Evolutionary conservation across 2,113 vertebrate species (phyloP).

Genomic region (Polypterus bichir): DNA sequence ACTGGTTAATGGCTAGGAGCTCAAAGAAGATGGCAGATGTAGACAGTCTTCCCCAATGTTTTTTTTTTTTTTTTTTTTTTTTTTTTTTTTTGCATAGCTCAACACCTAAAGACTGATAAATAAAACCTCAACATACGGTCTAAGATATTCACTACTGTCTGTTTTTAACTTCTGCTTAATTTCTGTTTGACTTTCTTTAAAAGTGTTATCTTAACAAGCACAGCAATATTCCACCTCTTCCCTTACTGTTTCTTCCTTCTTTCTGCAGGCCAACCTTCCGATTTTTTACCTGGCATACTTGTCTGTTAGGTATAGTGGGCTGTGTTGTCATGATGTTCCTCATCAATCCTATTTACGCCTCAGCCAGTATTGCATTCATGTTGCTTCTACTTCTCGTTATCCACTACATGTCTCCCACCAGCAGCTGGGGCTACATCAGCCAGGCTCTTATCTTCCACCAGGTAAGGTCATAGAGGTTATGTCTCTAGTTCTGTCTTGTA

Average conservation of each 20-base stretch:
- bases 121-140: too few relatives aligned
- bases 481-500: too few relatives aligned
- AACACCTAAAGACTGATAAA: too few relatives aligned
- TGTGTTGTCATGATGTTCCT: conserved; percentile 83
- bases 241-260: neutral
- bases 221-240: neutral
- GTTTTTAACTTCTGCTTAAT: too few relatives aligned
- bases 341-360: conserved; percentile 76
- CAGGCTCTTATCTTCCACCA: conserved; percentile 88
- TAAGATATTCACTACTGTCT: too few relatives aligned
- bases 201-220: too few relatives aligned
- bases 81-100: too few relatives aligned
- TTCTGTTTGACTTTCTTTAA: too few relatives aligned
- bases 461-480: conserved; percentile 35
- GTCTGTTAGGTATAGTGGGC: conserved; percentile 68
- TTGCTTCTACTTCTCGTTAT: conserved; percentile 70
- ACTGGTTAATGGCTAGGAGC: too few relatives aligned
- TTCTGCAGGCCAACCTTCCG: conserved; percentile 68
- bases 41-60: too few relatives aligned
- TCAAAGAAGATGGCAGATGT: too few relatives aligned
- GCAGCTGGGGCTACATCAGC: conserved; percentile 86
- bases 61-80: too few relatives aligned
- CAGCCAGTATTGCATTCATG: conserved; percentile 72
- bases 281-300: conserved; percentile 84
- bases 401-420: conserved; percentile 77